Evolutionary conservation across 2,888 invertebrate species (phyloP), one percentile per base, ranked within the genome.

Genomic region (Drosophila tanythrix): DNA sequence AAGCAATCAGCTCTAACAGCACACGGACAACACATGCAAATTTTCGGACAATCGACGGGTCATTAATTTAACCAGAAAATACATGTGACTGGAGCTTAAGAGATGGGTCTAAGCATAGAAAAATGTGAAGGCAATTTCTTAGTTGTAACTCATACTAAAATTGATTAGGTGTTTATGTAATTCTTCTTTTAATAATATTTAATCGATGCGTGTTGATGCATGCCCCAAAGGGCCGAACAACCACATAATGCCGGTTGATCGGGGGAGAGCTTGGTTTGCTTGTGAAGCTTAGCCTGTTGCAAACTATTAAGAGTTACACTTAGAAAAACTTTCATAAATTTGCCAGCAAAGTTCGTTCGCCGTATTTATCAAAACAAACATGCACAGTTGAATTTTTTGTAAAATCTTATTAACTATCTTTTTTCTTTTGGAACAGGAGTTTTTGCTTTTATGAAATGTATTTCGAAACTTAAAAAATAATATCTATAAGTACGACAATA

Each of bases 91-190:
- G 6, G 25, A 36, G 36, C 35, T 13, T 29, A 13, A 7, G 25
- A 46, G 2, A n/a, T 33, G 11, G 64, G 36, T 21, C 61, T 43
- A 65, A 55, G 63, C 38, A 51, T 48, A 33, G 43, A 46, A 43
- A 43, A 69, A 62, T 70, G 38, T 70, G 35, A 36, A 68, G 50
- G 31, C 53, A 36, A 61, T 77, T 69, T 78, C 63, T 74, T 35
- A 55, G 38, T 61, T 76, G 65, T 60, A 71, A 71, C 70, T 62
- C 66, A 50, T 66, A 76, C 78, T 60, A 70, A 86, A 81, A 84
- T 83, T 77, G 74, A 88, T 84, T 77, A 79, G 77, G 81, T 81
- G 76, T 83, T 87, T 89, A 74, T 87, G 85, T 70, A 89, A 87
- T 87, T 87, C 69, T 40, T 46, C 31, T 51, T 84, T 85, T 83